Evolutionary conservation across 2,113 vertebrate genomes (phyloP), one percentile per base, ranked within the genome.

Genomic region (Hyperoodon ampullatus): DNA sequence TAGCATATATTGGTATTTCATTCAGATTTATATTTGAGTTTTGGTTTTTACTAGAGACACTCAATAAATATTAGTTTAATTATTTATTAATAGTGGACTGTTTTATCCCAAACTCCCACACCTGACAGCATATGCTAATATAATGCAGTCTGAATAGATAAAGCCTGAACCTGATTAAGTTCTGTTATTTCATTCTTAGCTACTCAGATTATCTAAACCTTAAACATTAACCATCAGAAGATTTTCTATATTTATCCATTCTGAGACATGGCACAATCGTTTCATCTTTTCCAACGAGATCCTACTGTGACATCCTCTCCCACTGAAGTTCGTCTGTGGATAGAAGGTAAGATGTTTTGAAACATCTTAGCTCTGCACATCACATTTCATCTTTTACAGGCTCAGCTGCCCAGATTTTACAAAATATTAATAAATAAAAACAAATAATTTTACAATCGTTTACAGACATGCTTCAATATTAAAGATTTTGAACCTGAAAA

Each of bases 281-380:
- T 91, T 74, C 26, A 0, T 74, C 44, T 88, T 88, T 78, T 91
- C 72, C 90, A 70, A 26, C 14, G 4, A 88, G 30, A 85, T 65
- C 86, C 50, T 58, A n/a, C 65, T 55, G 26, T 58, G 70, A 88
- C 71, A 93, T 93, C 70, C 1, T 93, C 90, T 96, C 47, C 87
- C 65, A 81, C 2, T 88, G 82, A 97, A 95, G 87, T 95, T 95
- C 60, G 35, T 81, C 6, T 35, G 23, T 95, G 77, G 95, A 47
- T 91, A 88, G 93, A 97, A 97, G 96, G 96, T 97, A 97, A 93
- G 65, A 55, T 93, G 33, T 88, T 93, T 53, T 90, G 18, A 95
- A 90, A 88, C 8, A 53, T 87, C 21, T 78, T 83, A 85, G 58
- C 35, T 90, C 44, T 95, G 35, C 18, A 44, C 44, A 39, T 78